These are phyloP conservation scores for Neofelis nebulosa DNA, from an alignment of 2,113 vertebrate genomes.

Conservation along the genomic window DNA sequence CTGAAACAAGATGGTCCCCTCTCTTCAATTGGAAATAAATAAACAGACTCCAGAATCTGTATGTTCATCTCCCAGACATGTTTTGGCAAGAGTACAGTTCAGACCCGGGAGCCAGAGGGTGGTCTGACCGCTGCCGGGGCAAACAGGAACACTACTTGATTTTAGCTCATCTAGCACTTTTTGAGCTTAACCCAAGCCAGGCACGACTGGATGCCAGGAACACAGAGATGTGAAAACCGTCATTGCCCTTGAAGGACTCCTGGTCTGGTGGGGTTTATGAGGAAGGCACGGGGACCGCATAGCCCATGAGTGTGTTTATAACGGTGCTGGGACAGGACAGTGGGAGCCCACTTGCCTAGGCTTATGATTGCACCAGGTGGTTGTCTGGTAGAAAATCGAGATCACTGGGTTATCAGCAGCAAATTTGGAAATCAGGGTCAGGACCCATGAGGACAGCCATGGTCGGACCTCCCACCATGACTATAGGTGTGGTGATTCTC, in stretches of 20 bases:
- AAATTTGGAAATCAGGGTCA: neutral
- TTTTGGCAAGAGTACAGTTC: neutral
- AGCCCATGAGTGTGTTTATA: rapidly evolving
- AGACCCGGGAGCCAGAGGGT: neutral
- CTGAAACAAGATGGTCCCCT: neutral
- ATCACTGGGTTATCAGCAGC: neutral
- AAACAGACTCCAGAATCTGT: neutral
- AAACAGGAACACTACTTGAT: neutral
- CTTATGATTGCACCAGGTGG: neutral
- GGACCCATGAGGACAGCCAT: neutral
- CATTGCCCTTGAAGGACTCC: neutral
- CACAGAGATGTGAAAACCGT: neutral
- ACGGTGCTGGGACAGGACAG: neutral
- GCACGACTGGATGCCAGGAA: no score
- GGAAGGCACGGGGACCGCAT: rapidly evolving
- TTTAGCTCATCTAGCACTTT: neutral
- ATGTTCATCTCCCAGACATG: neutral
- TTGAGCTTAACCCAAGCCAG: neutral
- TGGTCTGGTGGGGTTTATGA: rapidly evolving
- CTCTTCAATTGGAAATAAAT: neutral
- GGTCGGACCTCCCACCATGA: neutral
- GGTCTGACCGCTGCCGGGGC: neutral
- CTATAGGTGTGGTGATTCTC: neutral
- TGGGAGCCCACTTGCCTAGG: neutral
- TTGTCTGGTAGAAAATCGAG: neutral